Percentiles rank a stretch among this genome's conserved stretches.
Evolutionary conservation across 2,113 vertebrate genomes (phyloP).

Genomic region (Melanotaenia duboulayi): DNA sequence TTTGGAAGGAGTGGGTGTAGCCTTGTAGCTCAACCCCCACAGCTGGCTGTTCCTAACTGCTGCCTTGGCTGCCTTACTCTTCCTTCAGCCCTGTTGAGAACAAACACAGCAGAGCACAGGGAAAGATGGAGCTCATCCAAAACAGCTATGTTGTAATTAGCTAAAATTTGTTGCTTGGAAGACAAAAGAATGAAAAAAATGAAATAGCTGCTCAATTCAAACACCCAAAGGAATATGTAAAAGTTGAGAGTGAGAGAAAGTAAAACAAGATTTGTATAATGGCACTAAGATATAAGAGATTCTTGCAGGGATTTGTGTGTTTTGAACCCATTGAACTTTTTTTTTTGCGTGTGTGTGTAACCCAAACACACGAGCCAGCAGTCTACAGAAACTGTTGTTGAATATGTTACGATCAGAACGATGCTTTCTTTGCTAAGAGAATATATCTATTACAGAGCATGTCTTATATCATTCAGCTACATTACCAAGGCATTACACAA

Average conservation of each 20-base stretch:
- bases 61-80: constrained; percentile 68
- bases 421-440: constrained; percentile 11
- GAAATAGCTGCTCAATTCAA: constrained; percentile 69
- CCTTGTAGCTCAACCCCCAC: constrained; percentile 59
- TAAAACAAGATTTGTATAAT: constrained; percentile 59
- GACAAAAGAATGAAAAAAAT: constrained; percentile 59
- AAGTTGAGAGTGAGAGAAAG: constrained; percentile 58
- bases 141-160: constrained; percentile 78
- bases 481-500: constrained; percentile 43
- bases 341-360: constrained; percentile 33
- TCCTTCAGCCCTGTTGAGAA: constrained; percentile 64
- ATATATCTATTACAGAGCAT: constrained; percentile 34
- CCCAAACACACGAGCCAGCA: constrained; percentile 21
- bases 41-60: constrained; percentile 60
- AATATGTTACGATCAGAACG: constrained; percentile 30
- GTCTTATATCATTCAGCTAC: constrained; percentile 46
- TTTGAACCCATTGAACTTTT: constrained; percentile 71
- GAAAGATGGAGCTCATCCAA: constrained; percentile 76
- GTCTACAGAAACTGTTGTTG: constrained; percentile 28
- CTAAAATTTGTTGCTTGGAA: constrained; percentile 79
- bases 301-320: constrained; percentile 39
- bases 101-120: constrained; percentile 58
- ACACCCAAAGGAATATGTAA: constrained; percentile 78
- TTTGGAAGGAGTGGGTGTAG: constrained; percentile 45
- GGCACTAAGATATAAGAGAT: constrained; percentile 52